These are phyloP conservation scores for Lampropteryx suffumata DNA, from an alignment of 2,888 invertebrate genomes.

Conservation along the genomic window DNA sequence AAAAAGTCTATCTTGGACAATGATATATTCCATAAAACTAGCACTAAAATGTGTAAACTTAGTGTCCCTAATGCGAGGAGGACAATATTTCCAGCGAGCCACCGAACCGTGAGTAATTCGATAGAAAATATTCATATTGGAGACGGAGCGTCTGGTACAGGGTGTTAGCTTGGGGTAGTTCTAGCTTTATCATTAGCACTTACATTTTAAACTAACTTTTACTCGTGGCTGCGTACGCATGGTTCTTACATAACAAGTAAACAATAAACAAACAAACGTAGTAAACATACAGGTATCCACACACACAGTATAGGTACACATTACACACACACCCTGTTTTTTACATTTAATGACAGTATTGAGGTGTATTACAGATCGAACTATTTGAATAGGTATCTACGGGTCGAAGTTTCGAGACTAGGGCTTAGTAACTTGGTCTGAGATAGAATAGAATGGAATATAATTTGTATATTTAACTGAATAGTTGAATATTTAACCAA, in stretches of 20 bases:
- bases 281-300: no score
- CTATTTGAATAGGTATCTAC: slow-evolving; percentile 62
- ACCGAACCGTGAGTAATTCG: slow-evolving; percentile 79
- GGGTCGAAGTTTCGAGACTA: slow-evolving; percentile 29
- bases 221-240: no score
- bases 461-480: no score
- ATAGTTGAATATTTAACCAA: no score
- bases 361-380: slow-evolving; percentile 41
- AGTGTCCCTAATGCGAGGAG: slow-evolving; percentile 64
- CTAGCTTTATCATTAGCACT: slow-evolving; percentile 6
- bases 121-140: slow-evolving; percentile 82
- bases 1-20: slow-evolving; percentile 11
- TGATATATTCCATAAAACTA: slow-evolving; percentile 26
- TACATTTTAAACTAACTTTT: slow-evolving; percentile 34
- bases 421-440: slow-evolving; percentile 7
- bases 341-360: slow-evolving; percentile 60
- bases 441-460: no score
- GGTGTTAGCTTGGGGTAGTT: slow-evolving; percentile 38
- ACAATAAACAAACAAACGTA: no score
- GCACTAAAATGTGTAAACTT: slow-evolving; percentile 50
- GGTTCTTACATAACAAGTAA: no score
- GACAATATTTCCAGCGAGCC: slow-evolving; percentile 79
- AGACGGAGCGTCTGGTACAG: slow-evolving; percentile 56
- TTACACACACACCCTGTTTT: no score
- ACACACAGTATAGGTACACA: no score